Base-by-base conservation (phyloP, 2,888 invertebrate genomes). In the Lepidochrysops patricia region DNA sequence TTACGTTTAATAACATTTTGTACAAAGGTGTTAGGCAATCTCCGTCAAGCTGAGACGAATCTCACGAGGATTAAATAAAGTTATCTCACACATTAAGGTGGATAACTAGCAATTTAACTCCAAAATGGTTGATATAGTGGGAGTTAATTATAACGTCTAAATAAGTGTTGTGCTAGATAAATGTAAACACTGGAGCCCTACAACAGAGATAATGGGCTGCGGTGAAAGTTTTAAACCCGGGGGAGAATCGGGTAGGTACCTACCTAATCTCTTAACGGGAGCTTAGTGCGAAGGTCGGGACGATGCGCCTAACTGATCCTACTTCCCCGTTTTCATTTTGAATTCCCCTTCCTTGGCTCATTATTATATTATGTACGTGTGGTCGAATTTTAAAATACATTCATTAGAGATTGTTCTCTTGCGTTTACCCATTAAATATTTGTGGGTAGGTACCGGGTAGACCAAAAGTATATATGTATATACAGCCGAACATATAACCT, bases 201-300 rank as follows among this genome's bases (percentile, higher is more conserved):
- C 74, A 76, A 73, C 71, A 69, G 72, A 76, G 74, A 75, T 78
- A 72, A 73, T 69, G 67, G 70, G 69, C 67, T 67, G 68, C 69
- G 63, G 66, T 63, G 66, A 69, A 82, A 82, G 75, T 83, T 82
- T 71, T 67, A 68, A 76, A 76, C 76, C 80, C 73, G 67, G 68
- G 75, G 77, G 79, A 79, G 77, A 75, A 72, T 73, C 72, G 72
- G 71, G 74, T 82, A n/a, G n/a, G n/a, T n/a, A n/a, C n/a, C n/a
- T n/a, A n/a, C n/a, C n/a, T n/a, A 84, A 81, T 82, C 80, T 79
- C 69, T 76, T 79, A 80, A 67, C 64, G 74, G 77, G 72, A 71
- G 68, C 63, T 63, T 64, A 60, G 64, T 61, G 63, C 65, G 64
- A 64, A 63, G 66, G 60, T 61, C 60, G 64, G 64, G 60, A 60